These are phyloP conservation scores for Pituophis catenifer DNA, from an alignment of 2,113 vertebrate species.

Conservation along the genomic window DNA sequence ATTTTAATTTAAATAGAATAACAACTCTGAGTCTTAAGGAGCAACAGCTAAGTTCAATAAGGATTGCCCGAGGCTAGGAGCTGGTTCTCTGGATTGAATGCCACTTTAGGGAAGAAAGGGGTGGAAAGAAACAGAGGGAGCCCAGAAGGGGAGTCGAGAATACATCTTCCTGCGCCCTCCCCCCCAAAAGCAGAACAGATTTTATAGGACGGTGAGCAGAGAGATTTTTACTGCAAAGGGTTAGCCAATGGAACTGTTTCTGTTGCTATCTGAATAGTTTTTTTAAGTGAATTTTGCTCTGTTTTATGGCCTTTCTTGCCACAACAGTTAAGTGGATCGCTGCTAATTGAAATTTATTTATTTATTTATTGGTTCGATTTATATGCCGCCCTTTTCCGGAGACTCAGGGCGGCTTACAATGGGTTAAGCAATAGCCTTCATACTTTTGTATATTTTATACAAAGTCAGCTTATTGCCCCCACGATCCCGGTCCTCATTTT, in stretches of 20 bases:
- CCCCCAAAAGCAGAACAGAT: conserved; percentile 48
- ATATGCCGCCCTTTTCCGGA: too few species aligned
- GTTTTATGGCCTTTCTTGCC: too few species aligned
- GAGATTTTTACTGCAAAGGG: conserved; percentile 49
- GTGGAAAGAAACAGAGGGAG: neutral
- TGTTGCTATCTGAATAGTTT: neutral
- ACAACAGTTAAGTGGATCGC: too few species aligned
- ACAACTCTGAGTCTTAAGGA: conserved; percentile 60
- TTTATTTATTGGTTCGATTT: too few species aligned
- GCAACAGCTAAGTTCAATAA: conserved; percentile 51
- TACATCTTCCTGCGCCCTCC: conserved; percentile 27
- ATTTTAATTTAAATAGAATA: conserved; percentile 64
- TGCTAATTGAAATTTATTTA: too few species aligned
- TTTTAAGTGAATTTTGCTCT: neutral
- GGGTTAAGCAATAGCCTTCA: too few species aligned
- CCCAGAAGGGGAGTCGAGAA: conserved; percentile 57
- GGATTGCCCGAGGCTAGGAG: conserved; percentile 43
- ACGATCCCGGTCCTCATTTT: too few species aligned
- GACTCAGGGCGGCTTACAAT: too few species aligned
- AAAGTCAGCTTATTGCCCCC: too few species aligned
- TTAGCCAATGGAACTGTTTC: neutral
- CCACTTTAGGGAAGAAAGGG: conserved; percentile 34
- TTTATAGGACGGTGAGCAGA: conserved; percentile 54
- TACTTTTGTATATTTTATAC: too few species aligned
- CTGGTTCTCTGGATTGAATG: conserved; percentile 34